These are phyloP conservation scores for Sebastes hubbsi DNA, from an alignment of 2,797 vertebrate species.

Conservation along the genomic window DNA sequence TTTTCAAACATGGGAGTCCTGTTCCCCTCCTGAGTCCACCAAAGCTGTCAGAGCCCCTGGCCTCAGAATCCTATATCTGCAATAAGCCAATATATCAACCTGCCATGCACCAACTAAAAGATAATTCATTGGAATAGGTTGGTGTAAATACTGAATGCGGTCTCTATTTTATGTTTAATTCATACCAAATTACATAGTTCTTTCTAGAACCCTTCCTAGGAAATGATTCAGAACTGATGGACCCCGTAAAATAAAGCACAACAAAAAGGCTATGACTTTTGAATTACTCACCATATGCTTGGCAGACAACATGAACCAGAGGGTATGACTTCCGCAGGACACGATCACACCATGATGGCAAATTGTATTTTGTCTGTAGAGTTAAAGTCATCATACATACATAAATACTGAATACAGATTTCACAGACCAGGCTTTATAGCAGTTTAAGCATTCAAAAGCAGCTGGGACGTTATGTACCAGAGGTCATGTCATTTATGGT, in stretches of 20 bases:
- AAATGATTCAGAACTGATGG: neutral
- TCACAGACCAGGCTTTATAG: neutral
- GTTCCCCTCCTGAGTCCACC: no score
- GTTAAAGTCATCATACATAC: neutral
- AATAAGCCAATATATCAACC: neutral
- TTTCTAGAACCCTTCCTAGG: neutral
- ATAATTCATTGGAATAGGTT: neutral
- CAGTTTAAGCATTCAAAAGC: neutral
- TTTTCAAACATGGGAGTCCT: no score
- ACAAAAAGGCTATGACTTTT: no score
- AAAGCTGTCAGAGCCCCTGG: neutral
- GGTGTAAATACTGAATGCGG: neutral
- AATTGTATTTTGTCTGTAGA: slow-evolving; percentile 95
- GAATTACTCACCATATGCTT: slow-evolving; percentile 92
- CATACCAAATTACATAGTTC: neutral
- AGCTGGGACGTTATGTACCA: neutral
- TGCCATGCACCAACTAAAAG: neutral
- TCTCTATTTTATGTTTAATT: neutral
- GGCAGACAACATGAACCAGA: slow-evolving; percentile 92
- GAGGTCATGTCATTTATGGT: neutral
- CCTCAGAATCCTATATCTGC: neutral
- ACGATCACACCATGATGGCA: slow-evolving; percentile 98
- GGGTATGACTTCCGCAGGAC: slow-evolving; percentile 97
- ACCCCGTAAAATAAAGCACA: neutral
- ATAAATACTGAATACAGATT: neutral